A percentile compares a stretch with the other conserved stretches of the same genome.
Conservation (phyloP, 2,113 vertebrate genomes). For the Carlito syrichta region DNA sequence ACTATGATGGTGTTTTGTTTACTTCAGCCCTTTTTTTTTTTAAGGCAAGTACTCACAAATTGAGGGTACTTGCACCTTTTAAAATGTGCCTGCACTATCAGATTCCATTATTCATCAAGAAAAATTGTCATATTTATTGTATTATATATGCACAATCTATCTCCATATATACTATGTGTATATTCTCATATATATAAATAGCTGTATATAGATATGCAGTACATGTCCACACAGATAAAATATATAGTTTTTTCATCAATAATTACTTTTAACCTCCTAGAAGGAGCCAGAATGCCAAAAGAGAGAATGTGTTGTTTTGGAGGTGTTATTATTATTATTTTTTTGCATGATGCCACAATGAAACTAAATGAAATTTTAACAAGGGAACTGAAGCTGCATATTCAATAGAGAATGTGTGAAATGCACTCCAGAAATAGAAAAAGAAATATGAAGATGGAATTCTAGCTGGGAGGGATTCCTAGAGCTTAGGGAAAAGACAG, state of each 20-base stretch:
- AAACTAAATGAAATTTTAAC: constrained; percentile 54
- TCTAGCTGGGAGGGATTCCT: constrained; percentile 25
- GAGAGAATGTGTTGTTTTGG: constrained; percentile 40
- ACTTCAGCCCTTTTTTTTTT: not conserved
- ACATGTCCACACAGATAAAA: not conserved
- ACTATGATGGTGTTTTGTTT: constrained; percentile 24
- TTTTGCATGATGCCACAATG: constrained; percentile 2
- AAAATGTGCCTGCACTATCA: constrained; percentile 4
- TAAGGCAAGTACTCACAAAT: not conserved
- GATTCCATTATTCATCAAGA: not conserved
- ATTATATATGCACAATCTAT: not conserved
- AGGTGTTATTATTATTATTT: not conserved
- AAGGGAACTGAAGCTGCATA: constrained; percentile 54
- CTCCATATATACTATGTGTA: not conserved
- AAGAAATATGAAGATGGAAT: constrained; percentile 32
- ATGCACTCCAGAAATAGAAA: constrained; percentile 51
- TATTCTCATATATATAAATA: not conserved
- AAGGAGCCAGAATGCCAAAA: constrained; percentile 19
- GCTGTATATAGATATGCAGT: not conserved
- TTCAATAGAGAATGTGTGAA: constrained; percentile 28
- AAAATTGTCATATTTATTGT: not conserved
- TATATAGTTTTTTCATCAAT: not conserved
- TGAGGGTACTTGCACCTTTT: not conserved
- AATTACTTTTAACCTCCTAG: constrained; percentile 32
- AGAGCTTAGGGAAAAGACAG: not conserved